These are phyloP conservation scores for Cricetomys ansorgei DNA, from an alignment of 2,113 vertebrate species.

Conservation along the genomic window DNA sequence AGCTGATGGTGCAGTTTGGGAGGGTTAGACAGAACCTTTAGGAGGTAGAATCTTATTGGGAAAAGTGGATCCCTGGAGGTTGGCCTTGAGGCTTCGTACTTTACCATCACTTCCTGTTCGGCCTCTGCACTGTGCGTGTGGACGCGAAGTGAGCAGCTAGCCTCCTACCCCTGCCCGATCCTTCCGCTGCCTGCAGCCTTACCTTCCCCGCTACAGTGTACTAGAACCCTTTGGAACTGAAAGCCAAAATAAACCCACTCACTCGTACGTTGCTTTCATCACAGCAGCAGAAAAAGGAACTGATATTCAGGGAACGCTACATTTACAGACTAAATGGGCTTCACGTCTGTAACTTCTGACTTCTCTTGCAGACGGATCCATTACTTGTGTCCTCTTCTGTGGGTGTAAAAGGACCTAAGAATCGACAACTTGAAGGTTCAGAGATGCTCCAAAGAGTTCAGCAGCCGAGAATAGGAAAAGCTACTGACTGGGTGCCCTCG, in stretches of 20 bases:
- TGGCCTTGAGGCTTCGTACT: background rate
- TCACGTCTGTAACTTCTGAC: background rate
- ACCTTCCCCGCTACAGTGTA: background rate
- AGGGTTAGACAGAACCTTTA: background rate
- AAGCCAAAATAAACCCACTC: background rate
- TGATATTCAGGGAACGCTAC: background rate
- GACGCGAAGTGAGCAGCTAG: background rate
- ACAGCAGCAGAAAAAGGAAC: background rate
- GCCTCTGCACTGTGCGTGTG: background rate
- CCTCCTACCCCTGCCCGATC: background rate
- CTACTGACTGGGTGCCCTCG: background rate
- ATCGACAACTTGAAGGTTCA: background rate
- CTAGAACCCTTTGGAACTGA: background rate
- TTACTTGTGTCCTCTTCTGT: background rate
- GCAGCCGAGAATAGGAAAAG: background rate
- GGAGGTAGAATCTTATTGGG: background rate
- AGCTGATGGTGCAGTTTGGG: background rate
- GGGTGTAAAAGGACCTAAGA: background rate
- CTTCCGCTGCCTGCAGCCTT: background rate
- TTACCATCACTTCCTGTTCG: too few relatives aligned
- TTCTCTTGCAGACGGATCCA: too few relatives aligned
- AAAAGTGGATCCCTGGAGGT: too few relatives aligned
- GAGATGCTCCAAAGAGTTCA: too few relatives aligned
- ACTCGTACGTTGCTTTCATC: background rate
- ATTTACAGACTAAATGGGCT: background rate